Evolutionary conservation across 2,797 vertebrate species (phyloP), one percentile per base, ranked within the genome.

Genomic region (Urocyon cinereoargenteus): DNA sequence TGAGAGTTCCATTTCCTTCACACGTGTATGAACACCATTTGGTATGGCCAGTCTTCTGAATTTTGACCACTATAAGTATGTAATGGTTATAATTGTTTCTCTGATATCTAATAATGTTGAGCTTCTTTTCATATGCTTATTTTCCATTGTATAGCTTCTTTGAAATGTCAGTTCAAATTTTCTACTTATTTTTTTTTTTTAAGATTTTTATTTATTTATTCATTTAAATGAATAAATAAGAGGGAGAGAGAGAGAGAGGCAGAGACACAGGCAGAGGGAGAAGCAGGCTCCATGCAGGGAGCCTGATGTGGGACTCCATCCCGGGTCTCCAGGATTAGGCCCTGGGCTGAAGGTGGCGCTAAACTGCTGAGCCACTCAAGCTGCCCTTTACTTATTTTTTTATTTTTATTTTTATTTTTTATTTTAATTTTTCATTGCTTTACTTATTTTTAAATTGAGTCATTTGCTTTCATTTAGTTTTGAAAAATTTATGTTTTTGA

Each of bases 31-130:
- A 62, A 2, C 28, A 82, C 26, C 15, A 34, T 21, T 82, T 45
- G 22, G 13, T 83, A 53, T 55, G 62, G 45, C 9, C 28, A 49
- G n/a, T 81, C 66, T 77, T 72, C 66, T 96, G 95, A 77, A 90
- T 93, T 88, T 89, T 24, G 81, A 13, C 70, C 57, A 51, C 82
- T 87, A 77, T 90, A 31, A 85, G 6, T 79, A 22, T 87, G 13
- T 92, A 19, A 10, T 70, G n/a, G 68, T 90, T 83, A 73, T 45
- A 40, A 86, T 91, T 90, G 36, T 92, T 93, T 94, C n/a, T 70
- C 36, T 57, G 34, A 34, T 82, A 87, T n/a, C 34, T 86, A 82
- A 70, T 81, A 86, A 66, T 21, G 14, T 45, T 75, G 40, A 83
- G 22, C 49, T 34, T 86, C 22, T 66, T 55, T 82, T 88, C 16